These are phyloP conservation scores for Benitochromis conjunctus DNA, from an alignment of 2,113 vertebrate species.

Conservation along the genomic window DNA sequence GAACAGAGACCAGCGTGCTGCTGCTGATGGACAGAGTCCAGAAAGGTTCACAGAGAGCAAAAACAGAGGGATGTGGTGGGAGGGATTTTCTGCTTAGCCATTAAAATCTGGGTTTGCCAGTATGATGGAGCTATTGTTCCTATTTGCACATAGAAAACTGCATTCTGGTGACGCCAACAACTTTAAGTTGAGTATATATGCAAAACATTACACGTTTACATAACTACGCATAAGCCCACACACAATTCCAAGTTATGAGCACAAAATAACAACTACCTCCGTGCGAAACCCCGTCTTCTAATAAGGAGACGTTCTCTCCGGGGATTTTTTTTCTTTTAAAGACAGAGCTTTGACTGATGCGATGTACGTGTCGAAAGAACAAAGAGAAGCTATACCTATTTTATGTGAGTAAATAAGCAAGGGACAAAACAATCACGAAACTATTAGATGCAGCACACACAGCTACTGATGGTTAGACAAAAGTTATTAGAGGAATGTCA, in stretches of 20 bases:
- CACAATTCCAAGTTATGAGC: background rate
- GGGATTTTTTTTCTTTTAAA: background rate
- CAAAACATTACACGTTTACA: background rate
- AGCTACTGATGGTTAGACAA: constrained; percentile 11
- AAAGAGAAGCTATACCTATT: constrained; percentile 2
- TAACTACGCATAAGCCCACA: background rate
- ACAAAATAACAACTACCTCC: background rate
- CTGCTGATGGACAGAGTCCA: constrained; percentile 43
- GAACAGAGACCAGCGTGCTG: constrained; percentile 23
- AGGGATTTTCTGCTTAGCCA: constrained; percentile 44
- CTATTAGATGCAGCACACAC: background rate
- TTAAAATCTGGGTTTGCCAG: background rate
- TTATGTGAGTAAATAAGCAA: constrained; percentile 27
- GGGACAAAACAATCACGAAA: constrained; percentile 20
- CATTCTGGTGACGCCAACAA: background rate
- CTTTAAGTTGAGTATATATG: background rate
- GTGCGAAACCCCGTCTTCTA: constrained; percentile 5
- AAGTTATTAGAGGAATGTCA: constrained; percentile 52
- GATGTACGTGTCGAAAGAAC: background rate
- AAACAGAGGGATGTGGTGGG: constrained; percentile 32
- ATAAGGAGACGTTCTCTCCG: constrained; percentile 5
- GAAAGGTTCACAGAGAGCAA: constrained; percentile 28
- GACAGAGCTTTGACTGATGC: background rate
- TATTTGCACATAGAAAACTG: background rate
- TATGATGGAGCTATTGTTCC: background rate